phyloP scores from a whole-genome alignment of 2,888 invertebrate genomes.

The Halocaridina rubra region DNA sequence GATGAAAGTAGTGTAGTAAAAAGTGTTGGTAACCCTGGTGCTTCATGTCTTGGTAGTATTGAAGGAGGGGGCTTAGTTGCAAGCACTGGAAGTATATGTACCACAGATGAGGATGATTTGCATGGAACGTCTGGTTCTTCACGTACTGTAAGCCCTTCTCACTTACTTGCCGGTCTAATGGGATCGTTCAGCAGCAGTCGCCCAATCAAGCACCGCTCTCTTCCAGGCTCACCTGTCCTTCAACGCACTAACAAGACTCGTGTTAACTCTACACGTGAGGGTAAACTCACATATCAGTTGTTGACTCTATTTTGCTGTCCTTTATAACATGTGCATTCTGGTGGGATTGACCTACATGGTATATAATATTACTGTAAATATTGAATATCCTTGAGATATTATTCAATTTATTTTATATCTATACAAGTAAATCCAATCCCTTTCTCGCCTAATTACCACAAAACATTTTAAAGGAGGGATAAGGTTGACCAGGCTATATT shows the following conservation, averaged over 20 bases:
- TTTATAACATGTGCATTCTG: too few relatives aligned
- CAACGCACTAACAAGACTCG: constrained; percentile 53
- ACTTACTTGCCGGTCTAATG: constrained; percentile 53
- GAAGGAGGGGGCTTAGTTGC: not conserved
- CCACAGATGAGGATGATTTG: constrained; percentile 27
- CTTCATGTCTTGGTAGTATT: constrained; percentile 12
- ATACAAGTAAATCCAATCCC: too few relatives aligned
- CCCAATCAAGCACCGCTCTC: constrained; percentile 49
- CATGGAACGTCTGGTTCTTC: constrained; percentile 34
- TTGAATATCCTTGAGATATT: too few relatives aligned
- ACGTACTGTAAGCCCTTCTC: constrained; percentile 48
- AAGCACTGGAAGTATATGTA: constrained; percentile 27
- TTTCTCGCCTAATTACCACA: too few relatives aligned
- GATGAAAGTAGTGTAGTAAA: not conserved
- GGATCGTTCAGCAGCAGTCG: constrained; percentile 44
- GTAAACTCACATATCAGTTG: constrained; percentile 41
- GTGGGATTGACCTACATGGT: too few relatives aligned
- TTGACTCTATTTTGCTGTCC: too few relatives aligned
- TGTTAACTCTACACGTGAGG: constrained; percentile 51
- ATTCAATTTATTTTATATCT: too few relatives aligned
- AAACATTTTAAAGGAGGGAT: too few relatives aligned
- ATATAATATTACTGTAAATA: too few relatives aligned
- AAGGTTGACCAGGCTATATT: too few relatives aligned
- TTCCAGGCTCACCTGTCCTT: constrained; percentile 53
- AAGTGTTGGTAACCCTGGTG: constrained; percentile 1